Evolutionary conservation across 2,113 vertebrate species (phyloP), one percentile per base, ranked within the genome.

Genomic region (Rhynchomys soricoides): DNA sequence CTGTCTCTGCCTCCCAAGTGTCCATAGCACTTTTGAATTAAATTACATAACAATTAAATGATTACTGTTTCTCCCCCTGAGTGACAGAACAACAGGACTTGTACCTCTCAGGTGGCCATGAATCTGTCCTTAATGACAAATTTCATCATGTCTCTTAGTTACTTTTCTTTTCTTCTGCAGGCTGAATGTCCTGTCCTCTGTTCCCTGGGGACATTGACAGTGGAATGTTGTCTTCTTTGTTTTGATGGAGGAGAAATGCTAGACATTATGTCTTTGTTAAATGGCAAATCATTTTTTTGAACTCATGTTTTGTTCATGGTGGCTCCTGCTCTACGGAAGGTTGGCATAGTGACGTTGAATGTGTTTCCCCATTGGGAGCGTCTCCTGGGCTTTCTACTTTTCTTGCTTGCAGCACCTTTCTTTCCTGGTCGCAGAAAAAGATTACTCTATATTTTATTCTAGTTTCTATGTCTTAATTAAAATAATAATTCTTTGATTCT

Each of bases 381-480:
- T 78, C 64, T 3, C 37, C 85, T 79, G 83, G 48, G n/a, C 37
- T 83, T 40, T 70, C 87, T 87, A 45, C 15, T 29, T 6, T 37
- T 57, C 40, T 88, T 59, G 4, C 21, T 70, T 75, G 52, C 17
- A 40, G 81, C 59, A 16, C 50, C 37, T 62, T 91, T 93, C 52
- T 83, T 81, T 83, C 83, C n/a, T 78, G 70, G 55, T 75, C 34
- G 9, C 59, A 48, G 74, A 40, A 90, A 92, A 89, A 52, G 31
- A 73, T 82, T 29, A 62, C 34, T 68, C 29, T 88, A 21, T 89
- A 94, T 94, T 97, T 94, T 89, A 90, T 79, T 81, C 86, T 89
- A 40, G n/a, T 96, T 95, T 96, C 96, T 37, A 68, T 81, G 43
- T 74, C 59, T 96, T 96, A 86, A 96, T 96, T 96, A 96, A 94